Evolutionary conservation across 2,888 invertebrate genomes (phyloP).

Genomic region (Tipula confusa): DNA sequence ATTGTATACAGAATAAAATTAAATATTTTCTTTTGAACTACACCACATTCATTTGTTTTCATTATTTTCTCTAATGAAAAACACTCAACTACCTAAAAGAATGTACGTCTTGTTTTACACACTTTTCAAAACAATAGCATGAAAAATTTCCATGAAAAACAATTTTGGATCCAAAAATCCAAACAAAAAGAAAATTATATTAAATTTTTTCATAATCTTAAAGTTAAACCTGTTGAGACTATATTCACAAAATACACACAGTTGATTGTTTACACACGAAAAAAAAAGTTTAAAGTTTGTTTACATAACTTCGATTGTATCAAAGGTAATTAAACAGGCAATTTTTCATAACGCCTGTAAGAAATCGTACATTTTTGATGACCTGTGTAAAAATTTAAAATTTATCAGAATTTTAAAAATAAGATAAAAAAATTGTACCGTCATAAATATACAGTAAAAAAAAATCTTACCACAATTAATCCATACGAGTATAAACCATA

Average conservation of each 20-base stretch:
- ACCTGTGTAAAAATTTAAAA: not conserved
- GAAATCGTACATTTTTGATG: not conserved
- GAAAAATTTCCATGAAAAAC: not conserved
- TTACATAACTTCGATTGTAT: not conserved
- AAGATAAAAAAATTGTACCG: not conserved
- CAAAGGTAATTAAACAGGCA: not conserved
- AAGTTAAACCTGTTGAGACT: slow-evolving; percentile 8
- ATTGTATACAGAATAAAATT: too few species aligned
- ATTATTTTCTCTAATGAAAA: too few species aligned
- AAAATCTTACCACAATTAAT: not conserved
- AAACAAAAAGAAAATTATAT: not conserved
- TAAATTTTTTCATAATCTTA: not conserved
- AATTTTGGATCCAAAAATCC: not conserved
- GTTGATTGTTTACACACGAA: not conserved
- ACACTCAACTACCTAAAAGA: too few species aligned
- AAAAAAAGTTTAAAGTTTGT: not conserved
- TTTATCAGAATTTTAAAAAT: not conserved
- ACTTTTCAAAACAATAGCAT: not conserved
- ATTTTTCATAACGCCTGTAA: not conserved
- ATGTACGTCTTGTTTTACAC: not conserved
- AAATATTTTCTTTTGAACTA: too few species aligned
- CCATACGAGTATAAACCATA: not conserved
- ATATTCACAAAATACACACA: not conserved
- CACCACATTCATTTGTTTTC: too few species aligned
- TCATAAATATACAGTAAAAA: not conserved